phyloP scores from a whole-genome alignment of 2,797 vertebrate genomes.

The Peromyscus eremicus region DNA sequence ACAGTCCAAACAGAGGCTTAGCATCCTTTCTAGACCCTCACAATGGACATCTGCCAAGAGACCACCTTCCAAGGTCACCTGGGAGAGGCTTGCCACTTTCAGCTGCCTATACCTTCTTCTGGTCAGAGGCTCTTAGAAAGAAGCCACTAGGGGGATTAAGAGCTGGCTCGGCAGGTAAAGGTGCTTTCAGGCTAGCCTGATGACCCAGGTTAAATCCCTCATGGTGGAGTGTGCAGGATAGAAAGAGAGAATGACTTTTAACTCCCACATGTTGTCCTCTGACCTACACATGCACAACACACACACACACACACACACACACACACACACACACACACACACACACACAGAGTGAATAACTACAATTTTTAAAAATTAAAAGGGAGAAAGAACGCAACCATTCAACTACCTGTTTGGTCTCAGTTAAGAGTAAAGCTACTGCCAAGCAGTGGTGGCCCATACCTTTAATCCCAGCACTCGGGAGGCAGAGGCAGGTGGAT shows the following conservation, averaged over 20 bases:
- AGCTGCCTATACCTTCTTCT: neutral
- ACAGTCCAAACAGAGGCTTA: neutral
- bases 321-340: neutral
- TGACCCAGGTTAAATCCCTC: neutral
- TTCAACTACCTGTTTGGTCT: neutral
- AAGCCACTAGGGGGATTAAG: neutral
- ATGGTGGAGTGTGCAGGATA: neutral
- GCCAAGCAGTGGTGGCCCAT: neutral
- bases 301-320: neutral
- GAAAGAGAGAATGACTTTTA: neutral
- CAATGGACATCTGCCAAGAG: neutral
- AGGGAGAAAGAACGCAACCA: neutral
- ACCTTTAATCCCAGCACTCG: neutral
- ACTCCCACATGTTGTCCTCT: neutral
- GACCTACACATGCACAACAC: neutral
- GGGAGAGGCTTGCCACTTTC: neutral
- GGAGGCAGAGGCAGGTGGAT: neutral
- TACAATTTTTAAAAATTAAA: neutral
- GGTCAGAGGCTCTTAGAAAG: conserved; percentile 3
- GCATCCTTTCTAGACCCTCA: conserved; percentile 27
- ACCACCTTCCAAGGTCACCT: neutral
- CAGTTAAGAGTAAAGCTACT: neutral
- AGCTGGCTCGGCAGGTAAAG: neutral
- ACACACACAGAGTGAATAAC: neutral
- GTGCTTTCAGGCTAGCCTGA: neutral